Base-by-base conservation (phyloP, 2,888 invertebrate species). In the Cephonodes hylas region DNA sequence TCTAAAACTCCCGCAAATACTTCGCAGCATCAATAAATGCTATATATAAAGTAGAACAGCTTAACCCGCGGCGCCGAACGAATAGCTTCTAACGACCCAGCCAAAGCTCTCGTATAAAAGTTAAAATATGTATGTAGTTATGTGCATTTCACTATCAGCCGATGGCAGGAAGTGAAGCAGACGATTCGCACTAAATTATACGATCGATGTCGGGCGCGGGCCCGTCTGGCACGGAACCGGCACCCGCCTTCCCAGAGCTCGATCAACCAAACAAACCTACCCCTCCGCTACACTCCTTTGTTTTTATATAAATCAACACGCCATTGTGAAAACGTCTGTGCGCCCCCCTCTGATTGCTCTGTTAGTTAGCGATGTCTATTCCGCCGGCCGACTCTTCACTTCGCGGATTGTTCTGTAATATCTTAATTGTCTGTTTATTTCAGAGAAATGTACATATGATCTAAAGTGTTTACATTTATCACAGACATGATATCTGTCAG, bases 121-220 rank as follows among this genome's bases (percentile, higher is more conserved):
- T 2, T 48, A 27, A 15, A 25, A 18, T 25, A 31, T 18, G 15
- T 18, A 53, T 53, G 27, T 31, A 53, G 27, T 53, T 2, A 27
- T 18, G 53, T 25, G 48, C 15, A 53, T 53, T 18, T 18, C 45
- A 22, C 48, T 53, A 53, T 31, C 31, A 18, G 31, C 58, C 42
- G 59, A 69, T 68, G 73, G 58, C 64, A 71, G 75, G 76, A 79
- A 82, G 72, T 80, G 75, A 78, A 67, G 77, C 80, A 81, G 79
- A 80, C 81, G 73, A 81, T 84, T 85, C 78, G 70, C 77, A 79
- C 79, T 83, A 78, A 77, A 83, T 84, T 81, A 81, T 80, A 71
- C 77, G 80, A 85, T 88, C 86, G 86, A 84, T 86, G 75, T 71
- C 79, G 83, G 76, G 74, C 73, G 73, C 68, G 71, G 71, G 66